Evolutionary conservation across 2,797 vertebrate species (phyloP), one percentile per base, ranked within the genome.

Genomic region (Chelon auratus): DNA sequence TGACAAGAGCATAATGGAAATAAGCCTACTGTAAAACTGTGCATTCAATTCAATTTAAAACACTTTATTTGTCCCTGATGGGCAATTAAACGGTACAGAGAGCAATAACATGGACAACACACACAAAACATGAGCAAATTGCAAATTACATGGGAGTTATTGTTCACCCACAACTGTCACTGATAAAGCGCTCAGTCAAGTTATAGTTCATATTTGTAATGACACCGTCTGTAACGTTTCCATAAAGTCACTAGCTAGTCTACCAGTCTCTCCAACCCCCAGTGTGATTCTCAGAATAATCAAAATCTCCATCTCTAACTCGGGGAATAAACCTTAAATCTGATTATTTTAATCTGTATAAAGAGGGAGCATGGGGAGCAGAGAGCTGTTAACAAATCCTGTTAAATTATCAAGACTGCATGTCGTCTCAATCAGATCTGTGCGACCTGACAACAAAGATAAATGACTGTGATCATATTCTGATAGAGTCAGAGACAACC

Each of bases 341-440:
- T 69, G 67, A 89, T 86, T 86, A 82, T 70, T 79, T 68, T 78
- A 85, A 86, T 81, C 81, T 66, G 40, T 26, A 56, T 68, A 56
- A 71, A 30, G 40, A 1, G 18, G 65, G 51, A 51, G 37, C 30
- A 11, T 15, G 22, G 47, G 57, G 72, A 43, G 6, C 60, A 30
- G 36, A 60, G 56, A 30, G 43, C 20, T 26, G 33, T 40, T n/a
- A 56, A 13, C 8, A 11, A 45, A 37, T 52, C 6, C 47, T 37
- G n/a, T 64, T 63, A 14, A 50, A 43, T 11, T 63, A 45, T 71
- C 1, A 72, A 17, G 45, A 51, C 45, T 62, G 30, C 33, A 43
- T 30, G 6, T 52, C 20, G 9, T 48, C 45, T 63, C 24, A 15
- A 50, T 26, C 13, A 42, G 51, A 57, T 55, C 5, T 59, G 40